Evolutionary conservation across 2,888 invertebrate genomes (phyloP).

Genomic region (Fragum fragum): DNA sequence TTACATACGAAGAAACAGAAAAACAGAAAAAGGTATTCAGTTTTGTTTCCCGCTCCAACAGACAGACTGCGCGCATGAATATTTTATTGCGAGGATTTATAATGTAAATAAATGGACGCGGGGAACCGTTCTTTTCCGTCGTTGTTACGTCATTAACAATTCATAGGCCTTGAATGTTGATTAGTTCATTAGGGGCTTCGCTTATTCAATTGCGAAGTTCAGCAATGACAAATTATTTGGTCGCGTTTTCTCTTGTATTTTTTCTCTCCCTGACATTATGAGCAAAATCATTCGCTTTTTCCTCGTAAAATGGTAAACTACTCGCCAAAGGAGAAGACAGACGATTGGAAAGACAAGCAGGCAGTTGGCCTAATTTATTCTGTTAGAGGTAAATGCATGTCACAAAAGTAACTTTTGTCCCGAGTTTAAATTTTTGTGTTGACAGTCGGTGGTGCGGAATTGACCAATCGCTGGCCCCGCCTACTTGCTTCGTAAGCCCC

Average conservation of each 20-base stretch:
- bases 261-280: not conserved
- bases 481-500: too few relatives aligned
- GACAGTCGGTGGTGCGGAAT: too few relatives aligned
- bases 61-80: constrained; percentile 20
- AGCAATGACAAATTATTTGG: constrained; percentile 15
- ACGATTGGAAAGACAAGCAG: too few relatives aligned
- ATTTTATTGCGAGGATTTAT: constrained; percentile 15
- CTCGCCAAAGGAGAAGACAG: too few relatives aligned
- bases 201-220: constrained; percentile 18
- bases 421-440: too few relatives aligned
- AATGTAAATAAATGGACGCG: constrained; percentile 24
- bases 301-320: too few relatives aligned
- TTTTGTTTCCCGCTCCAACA: not conserved
- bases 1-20: not conserved
- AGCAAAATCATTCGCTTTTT: too few relatives aligned
- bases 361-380: too few relatives aligned
- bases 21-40: constrained; percentile 6
- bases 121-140: constrained; percentile 8
- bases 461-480: too few relatives aligned
- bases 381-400: too few relatives aligned
- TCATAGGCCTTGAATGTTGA: constrained; percentile 54
- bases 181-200: constrained; percentile 52
- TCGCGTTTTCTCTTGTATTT: constrained; percentile 7
- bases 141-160: constrained; percentile 54
- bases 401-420: too few relatives aligned